Conservation (phyloP, 2,888 invertebrate genomes). For the Acrobasis suavella region DNA sequence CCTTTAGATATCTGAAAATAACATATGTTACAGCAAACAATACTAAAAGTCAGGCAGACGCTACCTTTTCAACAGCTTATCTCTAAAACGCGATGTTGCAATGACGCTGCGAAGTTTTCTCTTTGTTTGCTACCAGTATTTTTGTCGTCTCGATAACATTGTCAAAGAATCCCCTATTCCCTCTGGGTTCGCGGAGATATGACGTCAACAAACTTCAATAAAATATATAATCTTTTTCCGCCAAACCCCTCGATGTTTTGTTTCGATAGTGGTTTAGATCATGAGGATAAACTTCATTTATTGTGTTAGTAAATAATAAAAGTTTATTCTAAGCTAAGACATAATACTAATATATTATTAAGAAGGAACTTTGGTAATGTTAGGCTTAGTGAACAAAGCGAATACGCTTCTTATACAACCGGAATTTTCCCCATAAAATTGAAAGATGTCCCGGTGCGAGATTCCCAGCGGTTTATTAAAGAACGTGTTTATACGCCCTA, state of each 20-base stretch:
- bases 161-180: slow-evolving; percentile 55
- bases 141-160: slow-evolving; percentile 58
- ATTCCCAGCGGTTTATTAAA: slow-evolving; percentile 46
- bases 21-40: slow-evolving; percentile 20
- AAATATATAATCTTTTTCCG: slow-evolving; percentile 55
- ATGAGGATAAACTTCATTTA: slow-evolving; percentile 20
- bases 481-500: slow-evolving; percentile 42
- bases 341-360: slow-evolving; percentile 2
- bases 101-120: slow-evolving; percentile 22
- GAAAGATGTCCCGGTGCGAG: slow-evolving; percentile 29
- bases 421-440: slow-evolving; percentile 43
- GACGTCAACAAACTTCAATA: slow-evolving; percentile 60
- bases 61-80: slow-evolving; percentile 22
- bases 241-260: slow-evolving; percentile 34
- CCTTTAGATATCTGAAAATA: slow-evolving; percentile 15
- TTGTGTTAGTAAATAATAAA: slow-evolving; percentile 22
- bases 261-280: slow-evolving; percentile 20
- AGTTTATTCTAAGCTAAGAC: slow-evolving; percentile 1
- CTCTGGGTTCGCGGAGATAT: slow-evolving; percentile 52
- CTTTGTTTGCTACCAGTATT: slow-evolving; percentile 56
- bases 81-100: slow-evolving; percentile 20
- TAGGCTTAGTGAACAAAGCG: slow-evolving; percentile 22
- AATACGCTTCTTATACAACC: slow-evolving; percentile 37
- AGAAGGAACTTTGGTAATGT: slow-evolving; percentile 18
- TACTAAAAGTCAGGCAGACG: slow-evolving; percentile 11